phyloP scores from a whole-genome alignment of 2,888 invertebrate species.

The Archips xylosteana region DNA sequence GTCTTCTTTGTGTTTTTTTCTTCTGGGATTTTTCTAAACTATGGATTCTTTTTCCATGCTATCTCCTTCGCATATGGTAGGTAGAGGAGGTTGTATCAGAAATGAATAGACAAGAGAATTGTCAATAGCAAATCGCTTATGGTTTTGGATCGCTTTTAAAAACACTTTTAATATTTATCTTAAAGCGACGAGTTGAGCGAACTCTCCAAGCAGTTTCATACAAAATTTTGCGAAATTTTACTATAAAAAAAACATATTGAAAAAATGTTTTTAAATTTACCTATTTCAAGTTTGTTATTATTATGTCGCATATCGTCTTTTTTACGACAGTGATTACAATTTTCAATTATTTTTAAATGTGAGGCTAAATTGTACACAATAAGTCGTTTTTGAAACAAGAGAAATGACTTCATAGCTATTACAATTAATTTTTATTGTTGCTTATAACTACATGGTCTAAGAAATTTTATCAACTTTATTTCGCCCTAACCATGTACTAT shows the following conservation, averaged over 20 bases:
- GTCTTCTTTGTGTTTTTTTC: conserved; percentile 53
- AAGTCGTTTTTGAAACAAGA: background rate
- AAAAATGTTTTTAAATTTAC: too few relatives aligned
- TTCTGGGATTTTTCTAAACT: conserved; percentile 66
- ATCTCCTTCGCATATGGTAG: conserved; percentile 84
- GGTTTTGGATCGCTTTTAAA: conserved; percentile 51
- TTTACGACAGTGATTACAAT: too few relatives aligned
- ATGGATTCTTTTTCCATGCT: conserved; percentile 85
- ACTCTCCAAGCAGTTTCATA: background rate
- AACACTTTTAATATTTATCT: conserved; percentile 46
- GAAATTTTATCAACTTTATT: background rate
- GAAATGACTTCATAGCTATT: too few relatives aligned
- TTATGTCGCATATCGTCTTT: too few relatives aligned
- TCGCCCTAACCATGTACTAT: too few relatives aligned
- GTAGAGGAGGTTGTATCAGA: conserved; percentile 84
- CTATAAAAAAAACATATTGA: too few relatives aligned
- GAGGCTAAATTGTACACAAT: too few relatives aligned
- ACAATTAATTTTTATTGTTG: too few relatives aligned
- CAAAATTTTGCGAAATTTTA: background rate
- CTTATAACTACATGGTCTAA: background rate
- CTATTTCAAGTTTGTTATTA: too few relatives aligned
- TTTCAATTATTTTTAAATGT: too few relatives aligned
- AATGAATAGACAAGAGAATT: conserved; percentile 64
- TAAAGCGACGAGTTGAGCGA: conserved; percentile 7
- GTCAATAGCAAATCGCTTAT: conserved; percentile 48